A percentile compares a stretch with the other conserved stretches of the same genome.
Conservation (phyloP, 2,113 vertebrate genomes). For the Abramis brama region DNA sequence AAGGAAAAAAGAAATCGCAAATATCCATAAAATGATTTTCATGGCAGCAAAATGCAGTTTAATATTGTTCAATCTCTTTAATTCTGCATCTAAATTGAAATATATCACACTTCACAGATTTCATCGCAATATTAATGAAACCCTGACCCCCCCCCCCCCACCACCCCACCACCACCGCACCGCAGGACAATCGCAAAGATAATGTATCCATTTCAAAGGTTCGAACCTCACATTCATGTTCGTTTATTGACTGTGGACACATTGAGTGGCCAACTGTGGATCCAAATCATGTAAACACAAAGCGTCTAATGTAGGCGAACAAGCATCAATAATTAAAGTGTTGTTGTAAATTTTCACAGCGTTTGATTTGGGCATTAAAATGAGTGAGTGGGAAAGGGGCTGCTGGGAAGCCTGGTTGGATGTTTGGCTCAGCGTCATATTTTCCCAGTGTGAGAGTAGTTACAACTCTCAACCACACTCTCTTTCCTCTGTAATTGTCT, state of each 20-base stretch:
- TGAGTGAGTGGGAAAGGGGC: constrained; percentile 44
- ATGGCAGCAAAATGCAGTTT: constrained; percentile 56
- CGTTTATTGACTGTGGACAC: constrained; percentile 23
- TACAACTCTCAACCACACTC: constrained; percentile 43
- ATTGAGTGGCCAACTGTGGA: background rate
- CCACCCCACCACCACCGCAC: background rate
- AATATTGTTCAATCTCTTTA: constrained; percentile 44
- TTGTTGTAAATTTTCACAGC: constrained; percentile 37
- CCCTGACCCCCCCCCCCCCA: background rate
- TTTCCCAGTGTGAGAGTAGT: constrained; percentile 44
- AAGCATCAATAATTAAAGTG: constrained; percentile 54
- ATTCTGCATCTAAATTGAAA: constrained; percentile 50
- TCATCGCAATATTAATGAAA: background rate
- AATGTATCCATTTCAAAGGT: constrained; percentile 23
- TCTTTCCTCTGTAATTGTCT: constrained; percentile 48
- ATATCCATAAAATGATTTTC: constrained; percentile 66
- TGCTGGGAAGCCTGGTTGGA: constrained; percentile 32
- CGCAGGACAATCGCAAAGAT: constrained; percentile 18
- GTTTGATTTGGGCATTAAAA: constrained; percentile 53
- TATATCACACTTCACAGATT: constrained; percentile 41
- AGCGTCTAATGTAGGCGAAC: constrained; percentile 39
- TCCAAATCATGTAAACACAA: constrained; percentile 29
- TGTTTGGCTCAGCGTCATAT: constrained; percentile 41
- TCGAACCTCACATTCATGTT: constrained; percentile 12
- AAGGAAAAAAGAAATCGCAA: constrained; percentile 48